Conservation (phyloP, 2,113 vertebrate genomes). For the Phaethon lepturus region DNA sequence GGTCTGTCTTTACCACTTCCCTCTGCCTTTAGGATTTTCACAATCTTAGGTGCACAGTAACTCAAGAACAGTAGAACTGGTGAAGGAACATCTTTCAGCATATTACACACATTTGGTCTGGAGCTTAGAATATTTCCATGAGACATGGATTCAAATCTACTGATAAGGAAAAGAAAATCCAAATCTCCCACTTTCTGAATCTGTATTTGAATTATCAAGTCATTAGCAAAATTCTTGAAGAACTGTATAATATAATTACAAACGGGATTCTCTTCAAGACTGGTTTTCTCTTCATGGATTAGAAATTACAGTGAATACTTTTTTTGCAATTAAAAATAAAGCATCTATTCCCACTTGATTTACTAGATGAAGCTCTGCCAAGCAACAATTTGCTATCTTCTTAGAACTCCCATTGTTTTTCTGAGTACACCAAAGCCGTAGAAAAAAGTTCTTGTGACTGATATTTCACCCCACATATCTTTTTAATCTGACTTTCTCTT, state of each 20-base stretch:
- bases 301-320: constrained; percentile 31
- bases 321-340: constrained; percentile 66
- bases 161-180: background rate
- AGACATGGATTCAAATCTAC: background rate
- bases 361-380: constrained; percentile 41
- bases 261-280: background rate
- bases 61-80: background rate
- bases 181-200: background rate
- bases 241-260: constrained; percentile 2
- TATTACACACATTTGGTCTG: background rate
- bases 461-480: background rate
- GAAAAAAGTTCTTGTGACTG: background rate
- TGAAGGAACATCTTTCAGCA: background rate
- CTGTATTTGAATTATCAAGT: background rate
- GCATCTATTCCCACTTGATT: background rate
- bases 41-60: background rate
- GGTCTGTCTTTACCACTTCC: background rate
- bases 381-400: background rate
- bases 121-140: background rate
- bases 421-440: background rate
- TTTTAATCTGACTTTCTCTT: constrained; percentile 10
- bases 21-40: background rate
- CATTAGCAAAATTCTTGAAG: constrained; percentile 11
- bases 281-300: constrained; percentile 26
- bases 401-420: constrained; percentile 22